Evolutionary conservation across 2,797 vertebrate species (phyloP), one percentile per base, ranked within the genome.

Genomic region (Trachurus trachurus): DNA sequence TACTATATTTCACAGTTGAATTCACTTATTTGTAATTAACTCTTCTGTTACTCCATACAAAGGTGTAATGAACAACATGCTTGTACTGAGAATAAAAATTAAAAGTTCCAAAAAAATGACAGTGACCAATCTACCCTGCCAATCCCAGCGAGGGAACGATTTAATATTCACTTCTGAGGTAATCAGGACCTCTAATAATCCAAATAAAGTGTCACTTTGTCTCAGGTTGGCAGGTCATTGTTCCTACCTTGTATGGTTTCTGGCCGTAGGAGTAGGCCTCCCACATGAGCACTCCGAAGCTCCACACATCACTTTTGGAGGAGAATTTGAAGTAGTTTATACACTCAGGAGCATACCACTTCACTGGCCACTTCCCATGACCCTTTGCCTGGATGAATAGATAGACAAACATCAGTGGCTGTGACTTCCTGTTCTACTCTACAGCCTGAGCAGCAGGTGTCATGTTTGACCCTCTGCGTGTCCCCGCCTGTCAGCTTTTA

Each of bases 281-380:
- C 98, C 98, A 99, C 98, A 99, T 98, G 64, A 99, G 92, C 60
- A 99, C 97, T 0, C 98, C 98, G 8, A 99, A 99, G 89, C 98
- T 99, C 98, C 98, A 99, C 70, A 99, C 97, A 5, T 99, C 98
- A 63, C 98, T 99, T 91, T 97, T 99, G 82, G 96, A 97, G 57
- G 98, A 99, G 93, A 99, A 99, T 85, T 96, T 98, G 78, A 95
- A 96, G 94, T 94, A 99, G 93, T 98, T 98, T 78, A 99, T 98
- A 60, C 97, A 99, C 90, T 99, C 98, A 0, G 98, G 98, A 6
- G 98, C 98, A 0, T 99, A 99, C 98, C 98, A 99, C 78, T 99
- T 99, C 53, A 99, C 95, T 0, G 98, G 98, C 98, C 98, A 99
- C 90, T 99, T 99, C 39, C 98, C 98, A 9, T 96, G 96, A 82